Conservation (phyloP, 2,888 invertebrate genomes). For the Epirrhoe alternata region DNA sequence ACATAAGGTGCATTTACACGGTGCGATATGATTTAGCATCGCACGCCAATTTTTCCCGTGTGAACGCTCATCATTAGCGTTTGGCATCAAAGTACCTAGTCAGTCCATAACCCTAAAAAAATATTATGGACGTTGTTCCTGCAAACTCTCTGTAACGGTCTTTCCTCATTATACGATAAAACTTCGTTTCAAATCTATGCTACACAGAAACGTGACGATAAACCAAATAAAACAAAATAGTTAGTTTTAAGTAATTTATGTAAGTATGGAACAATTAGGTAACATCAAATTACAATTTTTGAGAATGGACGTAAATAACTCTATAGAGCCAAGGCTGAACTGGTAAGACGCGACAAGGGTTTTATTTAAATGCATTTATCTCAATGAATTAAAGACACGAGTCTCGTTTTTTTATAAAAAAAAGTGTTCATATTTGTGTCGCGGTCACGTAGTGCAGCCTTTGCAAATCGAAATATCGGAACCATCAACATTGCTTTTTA, state of each 20-base stretch:
- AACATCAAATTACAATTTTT: neutral
- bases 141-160: slow-evolving; percentile 1
- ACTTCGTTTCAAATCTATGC: neutral
- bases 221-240: neutral
- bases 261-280: neutral
- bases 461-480: neutral
- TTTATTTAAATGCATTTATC: too few species aligned
- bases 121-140: neutral
- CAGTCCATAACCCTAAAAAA: neutral
- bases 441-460: neutral
- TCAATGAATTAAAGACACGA: neutral
- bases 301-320: neutral
- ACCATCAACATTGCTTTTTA: neutral
- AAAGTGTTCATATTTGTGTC: neutral
- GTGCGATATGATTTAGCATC: too few species aligned
- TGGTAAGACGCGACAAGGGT: neutral
- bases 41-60: too few species aligned
- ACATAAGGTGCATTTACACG: too few species aligned
- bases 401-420: neutral
- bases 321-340: neutral
- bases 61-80: too few species aligned
- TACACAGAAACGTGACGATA: neutral
- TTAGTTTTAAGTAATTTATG: neutral
- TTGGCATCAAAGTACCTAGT: neutral
- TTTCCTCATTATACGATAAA: neutral